Base-by-base conservation (phyloP, 2,797 vertebrate genomes). In the Agapornis canus region DNA sequence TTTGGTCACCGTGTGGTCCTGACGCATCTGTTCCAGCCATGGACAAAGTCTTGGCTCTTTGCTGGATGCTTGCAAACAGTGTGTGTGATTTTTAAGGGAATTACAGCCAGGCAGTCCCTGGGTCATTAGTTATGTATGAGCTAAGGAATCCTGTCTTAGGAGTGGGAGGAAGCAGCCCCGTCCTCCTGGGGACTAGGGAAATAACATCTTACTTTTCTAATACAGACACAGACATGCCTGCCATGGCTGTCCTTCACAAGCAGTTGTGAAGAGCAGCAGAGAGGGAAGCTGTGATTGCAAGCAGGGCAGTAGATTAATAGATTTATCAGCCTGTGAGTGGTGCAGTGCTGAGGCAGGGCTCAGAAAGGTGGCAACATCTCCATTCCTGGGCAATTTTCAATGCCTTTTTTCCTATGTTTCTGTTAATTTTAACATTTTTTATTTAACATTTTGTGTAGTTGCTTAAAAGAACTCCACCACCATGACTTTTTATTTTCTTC, bases 171-270 rank as follows among this genome's bases (percentile, higher is more conserved):
- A 95, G 69, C 93, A 86, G 82, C 35, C 66, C 45, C 35, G 42
- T 92, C 52, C 82, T 92, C 94, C 43, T 47, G 79, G 70, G 82
- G 66, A 51, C 85, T 76, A 7, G 86, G 88, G 52, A 94, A 66
- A 78, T 86, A 64, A 49, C 86, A 94, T 91, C 90, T 93, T 35
- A 0, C 72, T 80, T 82, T 73, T 51, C 85, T 88, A 70, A 66
- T 77, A 56, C 59, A 66, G 80, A 70, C 72, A 51, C 43, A 29
- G 82, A 51, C 43, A 29, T 80, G 20, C 82, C 87, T 89, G 37
- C 78, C 85, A 23, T 3, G 1, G 57, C 63, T 52, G 6, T 65
- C 73, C 70, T 69, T 86, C 57, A 35, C 35, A 27, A 65, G 11
- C 11, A 7, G 16, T 54, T 49, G 27, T 12, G 43, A 22, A 51